A percentile compares a stretch with the other conserved stretches of the same genome.
These are phyloP conservation scores for Rhamphomyia laevipes DNA, from an alignment of 2,888 invertebrate genomes.

Conservation along the genomic window DNA sequence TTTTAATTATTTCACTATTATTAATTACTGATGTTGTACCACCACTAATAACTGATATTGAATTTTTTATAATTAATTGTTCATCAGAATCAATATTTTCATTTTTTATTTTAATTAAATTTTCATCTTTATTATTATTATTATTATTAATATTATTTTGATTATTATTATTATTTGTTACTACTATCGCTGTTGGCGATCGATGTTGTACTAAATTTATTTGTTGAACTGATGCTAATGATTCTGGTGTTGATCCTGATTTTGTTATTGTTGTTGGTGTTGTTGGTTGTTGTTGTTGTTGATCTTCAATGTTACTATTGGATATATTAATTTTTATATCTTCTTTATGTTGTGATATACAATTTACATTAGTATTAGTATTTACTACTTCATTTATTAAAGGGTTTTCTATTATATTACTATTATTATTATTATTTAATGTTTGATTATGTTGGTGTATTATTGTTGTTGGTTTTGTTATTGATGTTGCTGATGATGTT, in stretches of 20 bases:
- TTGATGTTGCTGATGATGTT: conserved; percentile 3
- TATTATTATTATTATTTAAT: no score
- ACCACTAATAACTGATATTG: conserved; percentile 8
- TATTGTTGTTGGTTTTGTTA: neutral
- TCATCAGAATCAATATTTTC: no score
- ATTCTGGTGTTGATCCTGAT: conserved; percentile 2
- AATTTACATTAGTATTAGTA: conserved; percentile 8
- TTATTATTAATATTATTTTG: conserved; percentile 12
- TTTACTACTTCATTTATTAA: neutral
- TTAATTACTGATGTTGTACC: neutral
- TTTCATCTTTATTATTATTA: conserved; percentile 4
- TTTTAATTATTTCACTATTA: conserved; percentile 8
- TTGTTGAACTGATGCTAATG: neutral
- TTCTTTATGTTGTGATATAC: conserved; percentile 11
- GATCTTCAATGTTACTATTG: neutral
- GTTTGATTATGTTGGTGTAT: no score
- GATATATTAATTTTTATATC: neutral
- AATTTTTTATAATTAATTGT: conserved; percentile 18
- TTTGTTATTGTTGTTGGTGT: conserved; percentile 4
- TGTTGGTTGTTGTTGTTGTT: neutral
- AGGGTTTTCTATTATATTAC: no score
- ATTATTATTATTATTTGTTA: conserved; percentile 18
- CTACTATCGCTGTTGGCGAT: conserved; percentile 14
- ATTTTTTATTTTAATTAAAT: conserved; percentile 12
- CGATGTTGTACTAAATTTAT: conserved; percentile 3